These are phyloP conservation scores for Theretra japonica DNA, from an alignment of 2,888 invertebrate genomes.

Conservation along the genomic window DNA sequence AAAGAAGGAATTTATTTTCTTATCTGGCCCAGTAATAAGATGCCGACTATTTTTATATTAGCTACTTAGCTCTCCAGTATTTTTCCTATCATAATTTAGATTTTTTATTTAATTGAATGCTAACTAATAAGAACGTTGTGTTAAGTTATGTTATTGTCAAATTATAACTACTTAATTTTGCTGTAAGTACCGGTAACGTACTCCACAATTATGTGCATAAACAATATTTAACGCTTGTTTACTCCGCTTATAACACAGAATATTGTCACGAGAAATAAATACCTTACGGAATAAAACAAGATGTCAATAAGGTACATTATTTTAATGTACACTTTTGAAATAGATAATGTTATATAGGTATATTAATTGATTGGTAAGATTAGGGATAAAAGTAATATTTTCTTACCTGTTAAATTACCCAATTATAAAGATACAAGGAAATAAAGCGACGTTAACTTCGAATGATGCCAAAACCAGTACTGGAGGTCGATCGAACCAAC, in stretches of 20 bases:
- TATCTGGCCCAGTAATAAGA: not conserved
- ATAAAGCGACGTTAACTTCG: not conserved
- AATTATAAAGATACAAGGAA: not conserved
- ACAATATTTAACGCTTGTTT: not conserved
- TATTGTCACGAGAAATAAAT: not conserved
- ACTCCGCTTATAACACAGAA: too few species aligned
- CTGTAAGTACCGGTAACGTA: not conserved
- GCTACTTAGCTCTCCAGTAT: too few species aligned
- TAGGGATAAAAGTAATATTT: not conserved
- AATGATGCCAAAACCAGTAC: not conserved
- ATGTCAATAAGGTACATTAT: not conserved
- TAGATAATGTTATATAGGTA: not conserved
- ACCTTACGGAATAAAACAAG: not conserved
- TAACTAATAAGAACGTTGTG: too few species aligned
- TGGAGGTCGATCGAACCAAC: constrained; percentile 7
- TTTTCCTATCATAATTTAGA: too few species aligned
- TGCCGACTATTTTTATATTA: not conserved
- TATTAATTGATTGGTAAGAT: not conserved
- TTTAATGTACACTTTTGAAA: too few species aligned
- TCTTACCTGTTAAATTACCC: not conserved
- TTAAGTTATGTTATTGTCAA: too few species aligned
- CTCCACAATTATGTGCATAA: not conserved
- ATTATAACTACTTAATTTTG: not conserved
- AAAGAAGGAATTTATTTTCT: not conserved
- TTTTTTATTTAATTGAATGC: too few species aligned